These are phyloP conservation scores for Arnoldichthys spilopterus DNA, from an alignment of 2,797 vertebrate species.

Conservation along the genomic window DNA sequence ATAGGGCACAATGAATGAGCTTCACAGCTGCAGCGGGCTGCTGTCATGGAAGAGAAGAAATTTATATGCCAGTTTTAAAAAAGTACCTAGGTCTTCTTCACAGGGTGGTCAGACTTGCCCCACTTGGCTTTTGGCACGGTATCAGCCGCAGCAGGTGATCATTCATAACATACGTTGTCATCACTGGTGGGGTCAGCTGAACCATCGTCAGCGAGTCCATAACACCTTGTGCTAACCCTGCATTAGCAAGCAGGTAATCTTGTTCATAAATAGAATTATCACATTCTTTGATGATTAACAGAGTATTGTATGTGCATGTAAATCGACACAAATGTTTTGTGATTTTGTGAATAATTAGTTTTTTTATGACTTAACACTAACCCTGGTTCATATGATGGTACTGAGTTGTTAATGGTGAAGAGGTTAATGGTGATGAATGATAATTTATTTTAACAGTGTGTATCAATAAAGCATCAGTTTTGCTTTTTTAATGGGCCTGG, in stretches of 20 bases:
- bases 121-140: constrained; percentile 23
- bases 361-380: too few relatives aligned
- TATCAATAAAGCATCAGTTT: constrained; percentile 1
- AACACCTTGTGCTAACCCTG: not conserved
- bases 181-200: constrained; percentile 34
- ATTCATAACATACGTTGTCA: constrained; percentile 1
- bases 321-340: too few relatives aligned
- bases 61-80: constrained; percentile 49
- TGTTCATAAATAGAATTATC: not conserved
- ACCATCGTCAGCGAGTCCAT: constrained; percentile 10
- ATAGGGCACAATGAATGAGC: not conserved
- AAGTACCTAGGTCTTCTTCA: constrained; percentile 23
- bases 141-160: constrained; percentile 41
- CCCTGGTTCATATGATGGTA: too few relatives aligned
- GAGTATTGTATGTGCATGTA: constrained; percentile 11
- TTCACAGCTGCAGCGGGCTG: constrained; percentile 8
- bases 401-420: too few relatives aligned
- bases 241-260: not conserved
- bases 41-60: constrained; percentile 25
- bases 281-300: not conserved
- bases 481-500: not conserved
- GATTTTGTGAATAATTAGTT: too few relatives aligned
- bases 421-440: not conserved
- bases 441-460: not conserved
- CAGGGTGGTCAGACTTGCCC: constrained; percentile 22